Conservation (phyloP, 2,888 invertebrate genomes). For the Netelia inedita region DNA sequence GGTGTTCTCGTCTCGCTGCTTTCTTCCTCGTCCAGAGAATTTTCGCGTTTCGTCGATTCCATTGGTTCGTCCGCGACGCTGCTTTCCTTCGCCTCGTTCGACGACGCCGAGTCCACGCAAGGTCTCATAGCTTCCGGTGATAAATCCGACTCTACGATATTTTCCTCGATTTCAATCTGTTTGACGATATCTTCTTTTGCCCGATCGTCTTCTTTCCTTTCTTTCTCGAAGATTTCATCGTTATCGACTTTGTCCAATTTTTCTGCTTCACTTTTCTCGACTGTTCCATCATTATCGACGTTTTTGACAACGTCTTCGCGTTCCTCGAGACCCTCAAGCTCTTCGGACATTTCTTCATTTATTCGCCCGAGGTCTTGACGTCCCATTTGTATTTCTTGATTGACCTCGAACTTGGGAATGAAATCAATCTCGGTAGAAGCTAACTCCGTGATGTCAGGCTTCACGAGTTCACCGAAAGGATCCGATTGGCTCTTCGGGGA, state of each 20-base stretch:
- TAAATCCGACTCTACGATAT: constrained; percentile 52
- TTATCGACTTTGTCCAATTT: not conserved
- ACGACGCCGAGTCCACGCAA: constrained; percentile 65
- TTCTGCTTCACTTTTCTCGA: constrained; percentile 52
- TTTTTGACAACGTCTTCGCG: not conserved
- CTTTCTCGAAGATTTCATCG: constrained; percentile 61
- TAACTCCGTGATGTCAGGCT: constrained; percentile 50
- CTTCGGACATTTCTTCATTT: constrained; percentile 76
- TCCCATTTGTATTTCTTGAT: constrained; percentile 71
- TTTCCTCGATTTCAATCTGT: constrained; percentile 6
- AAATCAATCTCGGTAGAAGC: constrained; percentile 71
- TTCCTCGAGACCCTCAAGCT: constrained; percentile 70
- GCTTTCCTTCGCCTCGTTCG: constrained; percentile 73
- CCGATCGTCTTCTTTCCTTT: constrained; percentile 9
- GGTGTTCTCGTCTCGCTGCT: constrained; percentile 68
- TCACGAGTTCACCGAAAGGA: constrained; percentile 76
- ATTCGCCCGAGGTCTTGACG: constrained; percentile 79
- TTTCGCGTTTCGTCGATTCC: constrained; percentile 62
- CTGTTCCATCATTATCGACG: constrained; percentile 24
- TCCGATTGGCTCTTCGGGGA: constrained; percentile 50
- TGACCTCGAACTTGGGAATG: constrained; percentile 69
- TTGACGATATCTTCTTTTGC: constrained; percentile 4
- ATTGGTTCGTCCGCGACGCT: constrained; percentile 69
- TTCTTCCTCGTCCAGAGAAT: constrained; percentile 73
- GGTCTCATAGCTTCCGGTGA: constrained; percentile 59